A percentile compares a stretch with the other conserved stretches of the same genome.
Evolutionary conservation across 2,888 invertebrate genomes (phyloP).

Genomic region (Heteromyza rotundicornis): DNA sequence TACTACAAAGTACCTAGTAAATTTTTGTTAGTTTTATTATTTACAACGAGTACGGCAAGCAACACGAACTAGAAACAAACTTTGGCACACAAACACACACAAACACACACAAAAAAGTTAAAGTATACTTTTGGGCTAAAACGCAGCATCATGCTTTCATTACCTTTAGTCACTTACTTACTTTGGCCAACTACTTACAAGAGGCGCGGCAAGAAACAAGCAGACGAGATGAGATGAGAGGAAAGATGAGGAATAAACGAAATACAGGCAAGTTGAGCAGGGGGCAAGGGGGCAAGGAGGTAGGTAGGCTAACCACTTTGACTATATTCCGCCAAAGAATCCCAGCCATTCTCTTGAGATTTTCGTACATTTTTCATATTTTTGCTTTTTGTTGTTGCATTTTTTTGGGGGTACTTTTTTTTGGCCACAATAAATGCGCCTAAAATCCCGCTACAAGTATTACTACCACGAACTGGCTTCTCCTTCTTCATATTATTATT

Average conservation of each 20-base stretch:
- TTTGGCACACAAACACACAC: constrained; percentile 3
- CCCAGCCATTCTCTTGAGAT: not conserved
- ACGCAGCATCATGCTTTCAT: not conserved
- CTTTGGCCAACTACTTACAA: not conserved
- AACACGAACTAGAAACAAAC: not conserved
- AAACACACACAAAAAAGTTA: not conserved
- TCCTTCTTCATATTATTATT: constrained; percentile 22
- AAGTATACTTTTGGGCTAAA: constrained; percentile 11
- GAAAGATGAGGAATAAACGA: not conserved
- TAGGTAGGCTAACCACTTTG: constrained; percentile 1
- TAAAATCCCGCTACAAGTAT: constrained; percentile 12
- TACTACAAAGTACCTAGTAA: not conserved
- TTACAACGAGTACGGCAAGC: constrained; percentile 9
- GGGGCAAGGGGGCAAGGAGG: not conserved
- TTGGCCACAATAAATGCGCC: constrained; percentile 19
- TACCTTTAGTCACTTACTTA: not conserved
- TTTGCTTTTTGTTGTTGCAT: not conserved
- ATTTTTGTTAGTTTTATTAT: constrained; percentile 10
- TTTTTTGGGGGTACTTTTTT: constrained; percentile 18
- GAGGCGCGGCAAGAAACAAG: no score
- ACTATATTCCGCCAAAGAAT: not conserved
- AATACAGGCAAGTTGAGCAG: not conserved
- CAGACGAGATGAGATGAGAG: no score
- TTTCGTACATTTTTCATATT: constrained; percentile 1
- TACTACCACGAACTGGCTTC: not conserved